These are phyloP conservation scores for Reticulitermes lucifugus DNA, from an alignment of 2,888 invertebrate genomes.

Conservation along the genomic window DNA sequence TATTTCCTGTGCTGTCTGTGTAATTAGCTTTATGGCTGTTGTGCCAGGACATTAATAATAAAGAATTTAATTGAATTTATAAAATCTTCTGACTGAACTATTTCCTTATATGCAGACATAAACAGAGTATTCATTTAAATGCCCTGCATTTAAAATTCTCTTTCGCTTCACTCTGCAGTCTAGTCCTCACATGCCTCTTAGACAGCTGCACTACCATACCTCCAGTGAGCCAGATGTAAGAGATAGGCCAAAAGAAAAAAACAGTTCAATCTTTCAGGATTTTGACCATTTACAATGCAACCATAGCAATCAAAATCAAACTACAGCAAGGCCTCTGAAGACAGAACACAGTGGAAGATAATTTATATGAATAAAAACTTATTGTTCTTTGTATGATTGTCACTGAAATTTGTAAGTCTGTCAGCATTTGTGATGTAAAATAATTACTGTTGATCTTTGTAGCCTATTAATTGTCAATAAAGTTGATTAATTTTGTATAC, in stretches of 20 bases:
- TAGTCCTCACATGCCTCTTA: neutral
- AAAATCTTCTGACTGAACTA: neutral
- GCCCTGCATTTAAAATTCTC: neutral
- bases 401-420: neutral
- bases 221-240: neutral
- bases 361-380: neutral
- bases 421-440: neutral
- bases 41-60: no score
- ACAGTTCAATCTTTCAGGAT: neutral
- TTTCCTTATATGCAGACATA: neutral
- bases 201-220: neutral
- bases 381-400: constrained; percentile 22
- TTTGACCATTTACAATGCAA: neutral
- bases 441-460: neutral
- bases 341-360: neutral
- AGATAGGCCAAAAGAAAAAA: neutral
- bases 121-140: neutral
- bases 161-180: neutral
- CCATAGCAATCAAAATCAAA: neutral
- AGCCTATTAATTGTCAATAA: neutral
- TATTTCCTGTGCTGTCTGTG: no score
- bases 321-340: neutral
- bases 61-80: no score
- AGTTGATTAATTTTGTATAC: neutral
- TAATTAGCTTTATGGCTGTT: no score